These are phyloP conservation scores for Chunga burmeisteri DNA, from an alignment of 2,113 vertebrate genomes.

Conservation along the genomic window DNA sequence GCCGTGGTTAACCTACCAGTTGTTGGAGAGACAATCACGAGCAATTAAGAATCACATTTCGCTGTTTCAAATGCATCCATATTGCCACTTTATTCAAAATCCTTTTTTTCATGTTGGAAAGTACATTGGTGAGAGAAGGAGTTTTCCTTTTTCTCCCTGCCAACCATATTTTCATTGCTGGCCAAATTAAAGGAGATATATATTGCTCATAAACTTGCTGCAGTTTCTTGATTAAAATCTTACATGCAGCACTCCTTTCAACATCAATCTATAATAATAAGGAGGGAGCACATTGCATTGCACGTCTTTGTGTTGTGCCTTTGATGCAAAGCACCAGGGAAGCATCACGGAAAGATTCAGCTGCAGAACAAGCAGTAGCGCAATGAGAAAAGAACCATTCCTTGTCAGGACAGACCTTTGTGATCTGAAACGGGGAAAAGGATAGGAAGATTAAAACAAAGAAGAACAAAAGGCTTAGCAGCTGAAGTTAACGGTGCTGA, in stretches of 20 bases:
- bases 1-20: constrained; percentile 67
- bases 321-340: background rate
- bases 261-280: constrained; percentile 57
- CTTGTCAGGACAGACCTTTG: fast-evolving
- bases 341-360: background rate
- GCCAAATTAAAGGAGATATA: constrained; percentile 63
- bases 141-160: constrained; percentile 14
- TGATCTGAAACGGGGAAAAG: background rate
- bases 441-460: background rate
- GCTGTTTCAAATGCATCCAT: constrained; percentile 63
- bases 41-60: constrained; percentile 70
- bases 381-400: background rate
- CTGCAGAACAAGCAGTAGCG: background rate
- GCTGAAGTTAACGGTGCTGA: background rate
- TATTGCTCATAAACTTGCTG: constrained; percentile 61
- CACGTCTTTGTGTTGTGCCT: background rate
- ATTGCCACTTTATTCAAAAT: constrained; percentile 66
- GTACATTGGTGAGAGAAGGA: constrained; percentile 28
- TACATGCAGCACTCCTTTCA: constrained; percentile 39
- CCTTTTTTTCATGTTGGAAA: constrained; percentile 20
- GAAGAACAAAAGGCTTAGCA: background rate
- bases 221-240: constrained; percentile 66
- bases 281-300: background rate
- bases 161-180: constrained; percentile 54
- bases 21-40: constrained; percentile 62